A percentile compares a stretch with the other conserved stretches of the same genome.
Evolutionary conservation across 2,888 invertebrate species (phyloP).

Genomic region (Meiosimyza platycephala): DNA sequence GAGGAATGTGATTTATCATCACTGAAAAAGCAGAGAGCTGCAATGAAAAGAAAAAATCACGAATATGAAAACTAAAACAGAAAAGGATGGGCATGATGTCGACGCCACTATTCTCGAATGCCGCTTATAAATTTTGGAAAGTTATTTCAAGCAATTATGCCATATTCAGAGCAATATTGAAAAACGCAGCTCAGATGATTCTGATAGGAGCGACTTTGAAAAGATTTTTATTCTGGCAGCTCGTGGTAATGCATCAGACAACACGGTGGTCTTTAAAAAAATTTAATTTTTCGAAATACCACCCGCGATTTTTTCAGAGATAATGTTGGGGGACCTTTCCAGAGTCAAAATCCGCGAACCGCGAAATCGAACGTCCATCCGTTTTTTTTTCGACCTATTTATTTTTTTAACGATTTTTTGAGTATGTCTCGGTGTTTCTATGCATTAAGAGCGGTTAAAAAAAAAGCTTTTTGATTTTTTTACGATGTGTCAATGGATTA

Average conservation of each 20-base stretch:
- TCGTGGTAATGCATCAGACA: not conserved
- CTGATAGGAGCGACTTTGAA: slow-evolving; percentile 4
- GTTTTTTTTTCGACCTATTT: too few relatives aligned
- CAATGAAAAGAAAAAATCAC: slow-evolving; percentile 35
- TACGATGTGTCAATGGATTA: too few relatives aligned
- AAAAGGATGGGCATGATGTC: slow-evolving; percentile 31
- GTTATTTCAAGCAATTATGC: slow-evolving; percentile 37
- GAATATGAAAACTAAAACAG: slow-evolving; percentile 30
- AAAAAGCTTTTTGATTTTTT: too few relatives aligned
- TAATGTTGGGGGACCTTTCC: too few relatives aligned
- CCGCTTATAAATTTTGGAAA: slow-evolving; percentile 35
- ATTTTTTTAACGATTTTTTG: too few relatives aligned
- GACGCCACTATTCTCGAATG: slow-evolving; percentile 39
- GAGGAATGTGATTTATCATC: not conserved
- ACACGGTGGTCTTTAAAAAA: too few relatives aligned
- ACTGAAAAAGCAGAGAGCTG: slow-evolving; percentile 34
- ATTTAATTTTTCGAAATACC: too few relatives aligned
- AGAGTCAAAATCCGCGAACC: too few relatives aligned
- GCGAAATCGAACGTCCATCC: too few relatives aligned
- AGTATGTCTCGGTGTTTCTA: too few relatives aligned
- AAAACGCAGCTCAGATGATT: not conserved
- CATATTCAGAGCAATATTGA: slow-evolving; percentile 39
- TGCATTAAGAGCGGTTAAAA: too few relatives aligned
- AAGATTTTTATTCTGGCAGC: not conserved
- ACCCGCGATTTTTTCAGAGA: too few relatives aligned